Evolutionary conservation across 2,888 invertebrate genomes (phyloP).

Genomic region (Atherix ibis): DNA sequence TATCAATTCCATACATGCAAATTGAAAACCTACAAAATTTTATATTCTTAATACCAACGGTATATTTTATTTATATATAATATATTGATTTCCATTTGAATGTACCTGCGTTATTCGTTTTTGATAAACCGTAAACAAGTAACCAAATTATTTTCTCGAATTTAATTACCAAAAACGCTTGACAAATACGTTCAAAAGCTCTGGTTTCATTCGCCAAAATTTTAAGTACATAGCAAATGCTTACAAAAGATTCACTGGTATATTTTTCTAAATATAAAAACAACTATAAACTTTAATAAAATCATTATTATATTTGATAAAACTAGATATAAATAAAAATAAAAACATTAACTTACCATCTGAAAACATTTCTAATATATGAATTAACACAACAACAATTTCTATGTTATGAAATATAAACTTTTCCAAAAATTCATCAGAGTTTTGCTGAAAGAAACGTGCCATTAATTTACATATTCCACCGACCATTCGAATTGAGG

Average conservation of each 20-base stretch:
- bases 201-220: slow-evolving; percentile 4
- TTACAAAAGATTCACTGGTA: neutral
- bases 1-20: slow-evolving; percentile 7
- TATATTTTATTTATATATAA: no score
- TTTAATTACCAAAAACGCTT: neutral
- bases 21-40: slow-evolving; percentile 7
- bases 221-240: slow-evolving; percentile 5
- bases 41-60: neutral
- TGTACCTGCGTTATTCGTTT: no score
- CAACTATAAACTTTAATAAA: no score
- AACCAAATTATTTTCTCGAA: neutral
- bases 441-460: slow-evolving; percentile 18
- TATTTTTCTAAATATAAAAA: slow-evolving; percentile 3
- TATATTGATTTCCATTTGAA: no score
- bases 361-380: slow-evolving; percentile 9
- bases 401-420: slow-evolving; percentile 22
- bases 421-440: no score
- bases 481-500: slow-evolving; percentile 16
- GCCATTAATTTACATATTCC: slow-evolving; percentile 24
- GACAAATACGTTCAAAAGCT: slow-evolving; percentile 6
- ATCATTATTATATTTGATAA: no score
- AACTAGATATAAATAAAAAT: neutral
- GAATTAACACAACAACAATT: slow-evolving; percentile 9
- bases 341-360: slow-evolving; percentile 8
- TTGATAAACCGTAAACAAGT: no score